Conservation (phyloP, 1,140 invertebrate species). For the fruit fly (Drosophila melanogaster) region DNA sequence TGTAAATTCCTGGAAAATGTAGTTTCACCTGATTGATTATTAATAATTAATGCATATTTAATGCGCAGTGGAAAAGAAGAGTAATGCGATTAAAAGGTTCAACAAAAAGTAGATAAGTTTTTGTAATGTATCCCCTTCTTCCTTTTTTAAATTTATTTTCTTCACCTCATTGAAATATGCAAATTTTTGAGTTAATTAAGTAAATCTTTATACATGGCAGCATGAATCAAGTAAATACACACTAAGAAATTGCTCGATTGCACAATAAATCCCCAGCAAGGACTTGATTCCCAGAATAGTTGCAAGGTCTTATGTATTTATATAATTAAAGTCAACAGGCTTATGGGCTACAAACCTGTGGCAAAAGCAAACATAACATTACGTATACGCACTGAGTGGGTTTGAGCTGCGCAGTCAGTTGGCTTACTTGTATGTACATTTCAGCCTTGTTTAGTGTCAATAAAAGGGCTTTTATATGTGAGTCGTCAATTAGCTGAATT, state of each 20-base stretch:
- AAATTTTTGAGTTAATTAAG: neutral
- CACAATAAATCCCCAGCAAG: neutral
- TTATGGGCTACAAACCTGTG: conserved; percentile 4
- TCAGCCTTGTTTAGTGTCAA: conserved; percentile 31
- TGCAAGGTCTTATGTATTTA: neutral
- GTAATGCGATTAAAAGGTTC: conserved; percentile 19
- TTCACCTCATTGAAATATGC: neutral
- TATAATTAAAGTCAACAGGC: conserved; percentile 25
- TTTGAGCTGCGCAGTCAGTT: conserved; percentile 2
- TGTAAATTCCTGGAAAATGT: conserved; percentile 1
- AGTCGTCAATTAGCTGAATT: conserved; percentile 38
- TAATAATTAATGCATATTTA: conserved; percentile 26
- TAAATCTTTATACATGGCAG: neutral
- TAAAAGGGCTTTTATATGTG: conserved; percentile 25
- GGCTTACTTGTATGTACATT: conserved; percentile 18
- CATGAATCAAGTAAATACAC: neutral
- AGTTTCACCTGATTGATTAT: conserved; percentile 10
- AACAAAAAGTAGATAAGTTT: neutral
- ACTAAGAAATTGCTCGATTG: neutral
- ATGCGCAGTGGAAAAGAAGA: conserved; percentile 3
- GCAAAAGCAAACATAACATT: conserved; percentile 9
- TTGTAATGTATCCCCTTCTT: too few species aligned
- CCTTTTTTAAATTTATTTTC: neutral
- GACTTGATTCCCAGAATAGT: neutral
- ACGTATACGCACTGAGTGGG: conserved; percentile 24